Base-by-base conservation (phyloP, 2,888 invertebrate species). In the Polydrusus cervinus region DNA sequence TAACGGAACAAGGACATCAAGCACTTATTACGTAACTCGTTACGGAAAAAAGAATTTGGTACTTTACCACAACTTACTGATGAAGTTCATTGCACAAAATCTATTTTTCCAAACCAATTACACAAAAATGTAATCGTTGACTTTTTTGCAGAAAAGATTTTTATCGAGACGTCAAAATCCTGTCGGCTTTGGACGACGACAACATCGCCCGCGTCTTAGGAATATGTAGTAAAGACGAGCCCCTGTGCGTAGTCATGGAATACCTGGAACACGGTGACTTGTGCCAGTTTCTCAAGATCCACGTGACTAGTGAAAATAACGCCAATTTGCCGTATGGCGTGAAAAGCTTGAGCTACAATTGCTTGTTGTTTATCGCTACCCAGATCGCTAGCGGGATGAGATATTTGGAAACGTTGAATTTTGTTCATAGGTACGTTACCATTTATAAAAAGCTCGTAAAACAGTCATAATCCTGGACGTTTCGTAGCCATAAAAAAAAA, bases 311-410 rank as follows among this genome's bases (percentile, higher is more conserved):
- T 43, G 92, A 92, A 82, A 90, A 90, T 76, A 89, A 89, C 49
- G 89, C 89, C 64, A 71, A 14, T 53, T 87, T 89, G 86, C 90
- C 90, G 51, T 88, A 89, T 75, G 89, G 90, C 73, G 89, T 90
- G 67, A 92, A 92, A 84, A 90, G 91, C 18, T 88, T 93, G 77
- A 93, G 93, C 84, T 92, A 92, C 87, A 92, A 92, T 84, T 92
- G 92, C 86, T 89, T 96, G 84, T 90, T 96, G 79, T 94, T 93
- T 87, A 92, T 96, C 87, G 94, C 94, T 57, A 91, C 93, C 69
- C 96, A 97, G 87, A 92, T 97, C 78, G 94, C 97, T 1, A 93
- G 94, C 3, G 97, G 97, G 13, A 96, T 97, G 95, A 92, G 94
- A 83, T 97, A 97, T 86, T 88, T 97, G 82, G 93, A 97, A 88